Percentiles rank a stretch among this genome's conserved stretches.
These are phyloP conservation scores for Melanerpes formicivorus DNA, from an alignment of 2,113 vertebrate genomes.

Conservation along the genomic window DNA sequence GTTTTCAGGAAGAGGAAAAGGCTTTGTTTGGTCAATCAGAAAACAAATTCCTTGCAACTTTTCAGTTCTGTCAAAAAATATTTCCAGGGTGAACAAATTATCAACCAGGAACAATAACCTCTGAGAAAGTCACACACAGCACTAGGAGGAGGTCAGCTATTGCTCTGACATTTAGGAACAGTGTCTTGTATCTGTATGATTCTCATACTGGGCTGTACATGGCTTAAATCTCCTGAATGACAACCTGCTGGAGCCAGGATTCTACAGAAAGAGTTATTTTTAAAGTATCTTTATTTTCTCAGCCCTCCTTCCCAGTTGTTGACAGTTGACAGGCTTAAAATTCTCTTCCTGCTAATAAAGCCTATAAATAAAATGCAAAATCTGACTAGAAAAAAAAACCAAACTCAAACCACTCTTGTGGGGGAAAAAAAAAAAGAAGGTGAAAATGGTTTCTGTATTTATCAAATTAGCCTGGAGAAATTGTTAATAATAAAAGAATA, in stretches of 20 bases:
- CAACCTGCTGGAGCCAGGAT: background rate
- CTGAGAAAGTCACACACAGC: background rate
- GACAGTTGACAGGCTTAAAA: background rate
- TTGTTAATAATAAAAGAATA: background rate
- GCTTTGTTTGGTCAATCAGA: background rate
- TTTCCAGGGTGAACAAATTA: background rate
- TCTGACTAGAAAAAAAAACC: background rate
- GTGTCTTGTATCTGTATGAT: background rate
- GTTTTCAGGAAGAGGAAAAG: background rate
- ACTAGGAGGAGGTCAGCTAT: background rate
- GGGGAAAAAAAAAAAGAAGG: background rate
- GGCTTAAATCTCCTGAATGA: background rate
- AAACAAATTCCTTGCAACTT: background rate
- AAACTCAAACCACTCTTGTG: fast-evolving
- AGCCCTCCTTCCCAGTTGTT: background rate
- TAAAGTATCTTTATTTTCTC: background rate
- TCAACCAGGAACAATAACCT: background rate
- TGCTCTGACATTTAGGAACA: background rate
- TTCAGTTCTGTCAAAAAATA: background rate
- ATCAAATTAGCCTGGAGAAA: background rate
- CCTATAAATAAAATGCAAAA: background rate
- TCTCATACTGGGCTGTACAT: background rate
- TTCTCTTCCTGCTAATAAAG: background rate
- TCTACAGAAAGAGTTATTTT: background rate
- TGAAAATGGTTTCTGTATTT: background rate